Percentiles rank a stretch among this genome's conserved stretches.
Evolutionary conservation across 64 coral and sea anemone species (phyloP).

Genomic region (Pachyseris speciosa): DNA sequence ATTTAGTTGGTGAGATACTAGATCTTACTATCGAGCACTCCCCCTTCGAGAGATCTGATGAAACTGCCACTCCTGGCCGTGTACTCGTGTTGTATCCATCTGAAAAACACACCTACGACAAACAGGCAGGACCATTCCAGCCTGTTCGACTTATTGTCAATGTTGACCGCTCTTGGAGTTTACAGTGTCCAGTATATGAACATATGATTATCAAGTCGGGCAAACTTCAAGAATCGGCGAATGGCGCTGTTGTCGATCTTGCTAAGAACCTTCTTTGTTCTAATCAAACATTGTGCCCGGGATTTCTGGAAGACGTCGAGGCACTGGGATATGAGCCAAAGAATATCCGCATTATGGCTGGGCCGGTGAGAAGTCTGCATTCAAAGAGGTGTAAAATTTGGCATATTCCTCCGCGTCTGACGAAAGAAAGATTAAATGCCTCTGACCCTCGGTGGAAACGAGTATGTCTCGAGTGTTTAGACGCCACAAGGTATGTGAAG

Average conservation of each 20-base stretch:
- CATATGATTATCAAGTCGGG: background rate
- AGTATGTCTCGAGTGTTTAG: background rate
- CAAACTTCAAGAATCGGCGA: background rate
- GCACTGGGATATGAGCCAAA: background rate
- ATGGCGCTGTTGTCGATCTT: too few relatives aligned
- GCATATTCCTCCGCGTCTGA: background rate
- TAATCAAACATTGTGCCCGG: background rate
- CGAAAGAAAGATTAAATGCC: background rate
- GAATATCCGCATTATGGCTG: background rate
- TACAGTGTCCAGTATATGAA: background rate
- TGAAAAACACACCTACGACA: background rate
- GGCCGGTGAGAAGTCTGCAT: background rate
- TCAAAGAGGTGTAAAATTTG: slow-evolving; percentile 13
- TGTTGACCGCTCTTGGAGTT: background rate
- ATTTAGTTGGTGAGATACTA: slow-evolving; percentile 4
- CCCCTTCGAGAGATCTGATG: background rate
- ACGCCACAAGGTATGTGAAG: background rate
- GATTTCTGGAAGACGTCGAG: slow-evolving; percentile 5
- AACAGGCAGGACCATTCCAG: background rate
- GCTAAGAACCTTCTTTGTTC: background rate
- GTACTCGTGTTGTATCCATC: background rate
- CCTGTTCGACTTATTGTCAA: slow-evolving; percentile 12
- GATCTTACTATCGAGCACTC: background rate
- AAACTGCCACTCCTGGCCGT: background rate
- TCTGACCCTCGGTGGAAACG: slow-evolving; percentile 8